These are phyloP conservation scores for Psilopsiagon aymara DNA, from an alignment of 2,113 vertebrate species.

Conservation along the genomic window DNA sequence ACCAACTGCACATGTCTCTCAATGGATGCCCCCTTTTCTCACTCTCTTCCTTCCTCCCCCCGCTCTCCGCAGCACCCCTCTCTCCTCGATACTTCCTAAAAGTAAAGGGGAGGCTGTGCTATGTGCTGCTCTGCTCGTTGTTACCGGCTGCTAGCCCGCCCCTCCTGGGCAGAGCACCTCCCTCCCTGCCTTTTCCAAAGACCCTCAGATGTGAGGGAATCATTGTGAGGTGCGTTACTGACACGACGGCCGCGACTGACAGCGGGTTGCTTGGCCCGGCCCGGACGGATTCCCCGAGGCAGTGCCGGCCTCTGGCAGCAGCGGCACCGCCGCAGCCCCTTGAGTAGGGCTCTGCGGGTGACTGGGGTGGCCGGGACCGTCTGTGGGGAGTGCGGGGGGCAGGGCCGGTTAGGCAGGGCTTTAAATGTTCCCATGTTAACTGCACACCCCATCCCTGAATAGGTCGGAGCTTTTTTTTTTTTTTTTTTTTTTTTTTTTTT, in stretches of 20 bases:
- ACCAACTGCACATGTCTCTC: neutral
- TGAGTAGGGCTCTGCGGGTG: neutral
- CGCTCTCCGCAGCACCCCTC: neutral
- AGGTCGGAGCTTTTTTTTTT: neutral
- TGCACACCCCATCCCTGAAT: neutral
- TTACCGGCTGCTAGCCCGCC: neutral
- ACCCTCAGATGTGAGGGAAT: conserved; percentile 59
- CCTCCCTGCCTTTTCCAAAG: neutral
- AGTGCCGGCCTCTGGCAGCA: neutral
- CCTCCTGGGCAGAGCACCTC: neutral
- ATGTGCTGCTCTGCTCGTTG: neutral
- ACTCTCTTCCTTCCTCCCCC: too few relatives aligned
- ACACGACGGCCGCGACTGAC: neutral
- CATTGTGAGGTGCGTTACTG: neutral
- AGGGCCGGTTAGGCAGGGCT: neutral
- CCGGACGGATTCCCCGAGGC: neutral
- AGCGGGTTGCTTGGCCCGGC: neutral
- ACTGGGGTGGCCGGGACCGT: neutral
- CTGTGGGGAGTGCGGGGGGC: neutral
- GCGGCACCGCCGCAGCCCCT: neutral
- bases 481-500: too few relatives aligned
- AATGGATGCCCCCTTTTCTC: neutral
- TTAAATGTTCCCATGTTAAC: neutral
- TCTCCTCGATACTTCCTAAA: neutral
- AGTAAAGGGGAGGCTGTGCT: neutral